Conservation (phyloP, 2,888 invertebrate genomes). For the Aleiodes leptofemur region DNA sequence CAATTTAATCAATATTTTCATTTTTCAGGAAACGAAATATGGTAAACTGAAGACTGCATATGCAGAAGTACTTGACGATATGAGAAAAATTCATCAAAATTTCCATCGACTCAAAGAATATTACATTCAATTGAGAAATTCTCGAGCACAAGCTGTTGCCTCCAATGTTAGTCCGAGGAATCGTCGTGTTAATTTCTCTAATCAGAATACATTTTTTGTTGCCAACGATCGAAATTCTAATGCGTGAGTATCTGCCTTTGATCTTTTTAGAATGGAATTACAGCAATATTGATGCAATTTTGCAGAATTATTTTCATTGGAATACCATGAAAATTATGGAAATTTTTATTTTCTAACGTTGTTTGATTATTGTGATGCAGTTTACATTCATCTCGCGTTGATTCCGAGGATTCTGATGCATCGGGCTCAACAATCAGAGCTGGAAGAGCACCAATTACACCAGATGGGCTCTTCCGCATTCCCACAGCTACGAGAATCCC, state of each 20-base stretch:
- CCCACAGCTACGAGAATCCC: neutral
- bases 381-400: neutral
- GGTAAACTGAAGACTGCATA: neutral
- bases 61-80: neutral
- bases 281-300: too few species aligned
- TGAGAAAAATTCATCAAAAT: neutral
- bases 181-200: too few species aligned
- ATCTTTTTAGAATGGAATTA: too few species aligned
- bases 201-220: too few species aligned
- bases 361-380: neutral
- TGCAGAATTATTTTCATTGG: too few species aligned
- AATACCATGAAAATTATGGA: neutral
- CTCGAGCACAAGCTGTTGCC: too few species aligned
- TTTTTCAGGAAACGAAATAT: slow-evolving; percentile 4
- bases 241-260: too few species aligned
- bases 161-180: too few species aligned
- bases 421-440: neutral
- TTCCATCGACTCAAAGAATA: neutral
- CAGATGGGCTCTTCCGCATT: neutral
- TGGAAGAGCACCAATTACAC: neutral
- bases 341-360: neutral
- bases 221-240: too few species aligned
- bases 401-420: neutral
- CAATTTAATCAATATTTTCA: too few species aligned
- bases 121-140: neutral